Base-by-base conservation (phyloP, 2,113 vertebrate genomes). In the Alligator mississippiensis region DNA sequence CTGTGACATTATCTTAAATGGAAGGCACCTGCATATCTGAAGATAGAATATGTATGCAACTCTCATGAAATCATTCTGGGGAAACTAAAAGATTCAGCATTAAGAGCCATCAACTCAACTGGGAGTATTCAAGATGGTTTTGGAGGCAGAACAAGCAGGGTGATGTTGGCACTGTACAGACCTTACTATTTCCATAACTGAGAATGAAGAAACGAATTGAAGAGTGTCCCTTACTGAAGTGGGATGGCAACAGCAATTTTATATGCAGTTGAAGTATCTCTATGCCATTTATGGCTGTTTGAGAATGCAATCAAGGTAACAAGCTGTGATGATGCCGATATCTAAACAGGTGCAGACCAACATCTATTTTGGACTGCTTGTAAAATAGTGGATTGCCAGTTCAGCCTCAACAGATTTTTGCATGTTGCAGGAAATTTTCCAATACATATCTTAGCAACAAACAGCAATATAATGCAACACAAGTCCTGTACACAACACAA, bases 261-360 rank as follows among this genome's bases (percentile, higher is more conserved):
- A 78, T 14, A 24, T 4, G 34, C 10, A 21, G 60, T 64, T 84
- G 24, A 89, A 72, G 63, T 8, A 62, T 15, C 60, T 84, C 27
- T 28, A 34, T 87, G n/a, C 5, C 18, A 63, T 25, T 0, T 1
- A 3, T 1, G 2, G 54, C 75, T 84, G 61, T 60, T 76, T 5
- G 57, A 64, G 27, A 79, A 63, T 4, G 6, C 18, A 74, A 28
- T 3, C 11, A 74, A 74, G 1, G 34, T 68, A 17, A 3, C 77
- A 92, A 94, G 62, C 28, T 17, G 15, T 89, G 89, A 85, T 6
- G 22, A 28, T 17, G 3, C 5, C 63, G 18, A 87, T 13, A 76
- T 59, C 47, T 22, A 82, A 54, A 75, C 84, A 59, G 6, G 1
- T 77, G 6, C 2, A 64, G 1, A 0, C 34, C 55, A 54, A 59